Conservation (phyloP, 30 jellyfish, hydroid and myxozoan genomes). For the Turritopsis dohrnii region DNA sequence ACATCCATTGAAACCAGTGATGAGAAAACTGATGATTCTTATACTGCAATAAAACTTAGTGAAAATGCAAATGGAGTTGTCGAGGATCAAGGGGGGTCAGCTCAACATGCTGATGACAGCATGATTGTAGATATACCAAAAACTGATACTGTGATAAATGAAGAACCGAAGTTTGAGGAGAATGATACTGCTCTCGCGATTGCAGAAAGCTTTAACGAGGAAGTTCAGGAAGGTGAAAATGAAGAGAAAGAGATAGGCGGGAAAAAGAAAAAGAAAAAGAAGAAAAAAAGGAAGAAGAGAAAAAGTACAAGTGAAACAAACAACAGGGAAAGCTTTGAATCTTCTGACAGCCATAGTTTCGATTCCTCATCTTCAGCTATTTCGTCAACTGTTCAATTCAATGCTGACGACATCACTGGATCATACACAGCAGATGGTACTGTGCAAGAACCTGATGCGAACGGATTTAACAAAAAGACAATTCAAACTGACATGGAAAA, state of each 20-base stretch:
- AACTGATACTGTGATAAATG: background rate
- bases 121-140: background rate
- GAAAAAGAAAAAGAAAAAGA: conserved; percentile 7
- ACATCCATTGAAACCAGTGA: background rate
- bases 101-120: background rate
- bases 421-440: background rate
- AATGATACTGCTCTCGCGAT: background rate
- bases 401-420: background rate
- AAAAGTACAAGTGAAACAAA: background rate
- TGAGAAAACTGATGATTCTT: background rate
- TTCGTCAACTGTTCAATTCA: background rate
- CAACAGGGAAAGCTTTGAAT: background rate
- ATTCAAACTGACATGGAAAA: background rate
- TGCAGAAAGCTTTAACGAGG: background rate
- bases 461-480: background rate
- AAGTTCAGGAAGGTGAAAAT: background rate
- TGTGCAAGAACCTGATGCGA: background rate
- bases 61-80: background rate
- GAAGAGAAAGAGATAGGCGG: background rate
- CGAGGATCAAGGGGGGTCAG: background rate
- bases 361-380: background rate
- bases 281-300: conserved; percentile 3
- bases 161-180: background rate
- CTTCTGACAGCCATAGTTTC: background rate
- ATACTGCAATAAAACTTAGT: background rate